Evolutionary conservation across 2,113 vertebrate species (phyloP).

Genomic region (Syngnathus floridae): DNA sequence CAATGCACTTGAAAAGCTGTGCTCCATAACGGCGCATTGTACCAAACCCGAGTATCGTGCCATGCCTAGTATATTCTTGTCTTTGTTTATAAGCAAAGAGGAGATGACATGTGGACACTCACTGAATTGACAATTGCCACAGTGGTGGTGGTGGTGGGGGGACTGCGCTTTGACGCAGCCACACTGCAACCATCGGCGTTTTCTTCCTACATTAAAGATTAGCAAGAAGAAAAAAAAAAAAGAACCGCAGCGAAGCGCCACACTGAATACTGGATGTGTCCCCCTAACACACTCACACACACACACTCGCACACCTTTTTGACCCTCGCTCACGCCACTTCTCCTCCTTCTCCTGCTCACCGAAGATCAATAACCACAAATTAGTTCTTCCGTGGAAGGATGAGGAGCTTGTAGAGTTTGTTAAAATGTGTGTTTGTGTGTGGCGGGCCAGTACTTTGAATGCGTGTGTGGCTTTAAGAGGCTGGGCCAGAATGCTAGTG

Average conservation of each 20-base stretch:
- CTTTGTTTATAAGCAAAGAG: conserved; percentile 11
- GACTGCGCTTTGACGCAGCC: conserved; percentile 65
- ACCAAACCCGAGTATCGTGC: too few relatives aligned
- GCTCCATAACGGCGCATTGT: too few relatives aligned
- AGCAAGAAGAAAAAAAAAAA: conserved; percentile 32
- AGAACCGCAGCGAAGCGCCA: conserved; percentile 67
- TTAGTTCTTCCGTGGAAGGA: conserved; percentile 60
- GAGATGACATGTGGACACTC: conserved; percentile 67
- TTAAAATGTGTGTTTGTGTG: neutral
- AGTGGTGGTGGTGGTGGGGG: neutral
- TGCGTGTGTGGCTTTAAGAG: too few relatives aligned
- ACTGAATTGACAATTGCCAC: conserved; percentile 62
- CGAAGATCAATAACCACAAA: conserved; percentile 72
- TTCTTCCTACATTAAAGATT: conserved; percentile 68
- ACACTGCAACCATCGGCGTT: conserved; percentile 68
- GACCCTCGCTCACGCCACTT: conserved; percentile 35
- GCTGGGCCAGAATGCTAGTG: too few relatives aligned
- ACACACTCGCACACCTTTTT: conserved; percentile 29
- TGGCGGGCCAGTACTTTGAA: too few relatives aligned
- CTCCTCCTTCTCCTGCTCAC: conserved; percentile 21
- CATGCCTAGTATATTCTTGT: too few relatives aligned
- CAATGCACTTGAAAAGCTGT: too few relatives aligned
- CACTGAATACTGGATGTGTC: conserved; percentile 66
- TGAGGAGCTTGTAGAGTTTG: neutral
- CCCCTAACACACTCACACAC: conserved; percentile 26